Conservation (phyloP, 2,888 invertebrate species). For the Phymatocera aterrima region DNA sequence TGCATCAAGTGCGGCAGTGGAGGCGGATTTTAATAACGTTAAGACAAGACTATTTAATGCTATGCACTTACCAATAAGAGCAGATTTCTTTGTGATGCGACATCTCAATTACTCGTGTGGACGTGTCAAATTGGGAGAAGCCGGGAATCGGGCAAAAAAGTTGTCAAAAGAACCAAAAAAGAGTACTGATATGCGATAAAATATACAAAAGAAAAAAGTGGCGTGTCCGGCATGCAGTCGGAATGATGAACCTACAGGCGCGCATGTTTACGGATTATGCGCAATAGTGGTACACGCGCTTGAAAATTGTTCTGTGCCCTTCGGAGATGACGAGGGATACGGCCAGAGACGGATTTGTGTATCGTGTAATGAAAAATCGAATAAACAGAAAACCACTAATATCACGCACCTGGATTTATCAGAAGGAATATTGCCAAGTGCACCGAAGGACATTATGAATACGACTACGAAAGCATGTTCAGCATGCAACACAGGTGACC, state of each 20-base stretch:
- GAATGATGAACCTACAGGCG: conserved; percentile 38
- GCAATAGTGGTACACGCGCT: conserved; percentile 43
- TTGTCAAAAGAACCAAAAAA: not conserved
- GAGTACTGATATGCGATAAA: not conserved
- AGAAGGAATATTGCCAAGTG: no score
- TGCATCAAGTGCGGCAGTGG: conserved; percentile 47
- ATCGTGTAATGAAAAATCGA: no score
- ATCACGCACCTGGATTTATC: no score
- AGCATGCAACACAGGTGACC: no score
- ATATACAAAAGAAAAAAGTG: not conserved
- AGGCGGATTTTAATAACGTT: conserved; percentile 45
- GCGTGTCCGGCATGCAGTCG: conserved; percentile 25
- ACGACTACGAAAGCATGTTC: no score
- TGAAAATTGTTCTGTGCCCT: conserved; percentile 44
- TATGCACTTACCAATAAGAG: conserved; percentile 11
- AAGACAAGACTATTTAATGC: conserved; percentile 38
- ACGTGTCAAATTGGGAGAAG: conserved; percentile 12
- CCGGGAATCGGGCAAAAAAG: not conserved
- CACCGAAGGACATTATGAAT: no score
- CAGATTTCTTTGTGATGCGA: conserved; percentile 28
- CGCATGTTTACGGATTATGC: conserved; percentile 45
- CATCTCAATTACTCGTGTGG: conserved; percentile 30
- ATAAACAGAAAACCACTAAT: no score
- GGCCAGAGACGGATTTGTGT: no score
- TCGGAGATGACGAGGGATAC: no score